phyloP scores from a whole-genome alignment of 1,140 invertebrate genomes.

The Nomia melanderi region DNA sequence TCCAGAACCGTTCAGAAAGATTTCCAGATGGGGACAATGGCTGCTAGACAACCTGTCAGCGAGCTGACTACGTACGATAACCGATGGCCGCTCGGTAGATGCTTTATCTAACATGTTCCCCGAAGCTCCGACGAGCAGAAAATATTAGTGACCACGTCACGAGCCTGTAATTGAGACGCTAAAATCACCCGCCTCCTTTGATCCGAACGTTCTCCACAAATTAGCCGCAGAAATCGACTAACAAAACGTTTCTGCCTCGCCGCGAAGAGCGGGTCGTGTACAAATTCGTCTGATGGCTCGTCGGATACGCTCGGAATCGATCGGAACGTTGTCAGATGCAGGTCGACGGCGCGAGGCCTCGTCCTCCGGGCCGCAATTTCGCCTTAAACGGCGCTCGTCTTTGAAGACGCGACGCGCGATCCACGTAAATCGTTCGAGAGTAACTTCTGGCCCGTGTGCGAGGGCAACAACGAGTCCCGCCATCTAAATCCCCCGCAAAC shows the following conservation, averaged over 20 bases:
- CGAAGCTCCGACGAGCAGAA: too few relatives aligned
- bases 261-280: background rate
- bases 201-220: background rate
- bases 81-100: too few relatives aligned
- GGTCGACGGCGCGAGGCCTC: background rate
- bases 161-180: too few relatives aligned
- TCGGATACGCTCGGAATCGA: background rate
- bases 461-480: too few relatives aligned
- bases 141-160: too few relatives aligned
- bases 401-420: constrained; percentile 11
- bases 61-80: too few relatives aligned
- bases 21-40: too few relatives aligned
- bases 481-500: constrained; percentile 23
- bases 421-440: background rate
- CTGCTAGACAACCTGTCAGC: too few relatives aligned
- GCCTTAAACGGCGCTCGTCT: constrained; percentile 21
- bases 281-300: background rate
- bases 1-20: too few relatives aligned
- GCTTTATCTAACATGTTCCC: too few relatives aligned
- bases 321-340: background rate
- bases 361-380: constrained; percentile 21
- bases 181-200: too few relatives aligned
- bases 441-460: too few relatives aligned
- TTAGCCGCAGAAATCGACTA: background rate
- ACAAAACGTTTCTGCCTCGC: background rate